Percentiles rank a stretch among this genome's conserved stretches.
phyloP scores from a whole-genome alignment of 2,888 invertebrate genomes.

The Mesodorylaimus sp. region DNA sequence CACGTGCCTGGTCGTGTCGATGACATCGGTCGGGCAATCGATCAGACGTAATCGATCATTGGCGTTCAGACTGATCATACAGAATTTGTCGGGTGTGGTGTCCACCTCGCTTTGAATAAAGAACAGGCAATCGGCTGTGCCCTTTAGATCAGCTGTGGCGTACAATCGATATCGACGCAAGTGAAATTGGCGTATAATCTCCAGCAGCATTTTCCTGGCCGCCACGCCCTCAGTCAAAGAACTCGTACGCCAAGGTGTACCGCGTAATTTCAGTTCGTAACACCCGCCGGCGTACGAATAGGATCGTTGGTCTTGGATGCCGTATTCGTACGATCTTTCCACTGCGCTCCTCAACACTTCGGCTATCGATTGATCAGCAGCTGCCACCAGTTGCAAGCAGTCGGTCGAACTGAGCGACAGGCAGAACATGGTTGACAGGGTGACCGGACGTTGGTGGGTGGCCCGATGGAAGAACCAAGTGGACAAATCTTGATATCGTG shows the following conservation, averaged over 20 bases:
- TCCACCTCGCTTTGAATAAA: constrained; percentile 7
- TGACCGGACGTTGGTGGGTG: background rate
- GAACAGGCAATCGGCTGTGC: constrained; percentile 13
- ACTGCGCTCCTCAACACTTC: background rate
- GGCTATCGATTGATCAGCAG: background rate
- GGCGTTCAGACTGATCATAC: constrained; percentile 10
- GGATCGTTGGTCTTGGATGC: background rate
- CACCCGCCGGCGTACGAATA: too few species aligned
- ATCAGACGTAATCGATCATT: constrained; percentile 10
- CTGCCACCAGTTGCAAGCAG: constrained; percentile 11
- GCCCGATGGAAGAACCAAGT: constrained; percentile 11
- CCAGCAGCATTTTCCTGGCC: constrained; percentile 9
- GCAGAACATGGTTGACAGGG: constrained; percentile 6
- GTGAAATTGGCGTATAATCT: constrained; percentile 10
- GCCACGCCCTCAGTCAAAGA: constrained; percentile 5
- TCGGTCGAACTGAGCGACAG: constrained; percentile 9
- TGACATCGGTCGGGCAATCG: background rate
- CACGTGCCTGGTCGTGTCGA: background rate
- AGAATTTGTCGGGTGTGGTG: constrained; percentile 4
- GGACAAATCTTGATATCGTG: constrained; percentile 4
- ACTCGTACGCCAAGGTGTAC: constrained; percentile 4
- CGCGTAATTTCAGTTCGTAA: constrained; percentile 9
- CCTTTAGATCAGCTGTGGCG: constrained; percentile 12
- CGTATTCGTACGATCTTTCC: background rate
- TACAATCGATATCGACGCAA: background rate